Conservation (phyloP, 2,888 invertebrate genomes). For the Bellardia bayeri region DNA sequence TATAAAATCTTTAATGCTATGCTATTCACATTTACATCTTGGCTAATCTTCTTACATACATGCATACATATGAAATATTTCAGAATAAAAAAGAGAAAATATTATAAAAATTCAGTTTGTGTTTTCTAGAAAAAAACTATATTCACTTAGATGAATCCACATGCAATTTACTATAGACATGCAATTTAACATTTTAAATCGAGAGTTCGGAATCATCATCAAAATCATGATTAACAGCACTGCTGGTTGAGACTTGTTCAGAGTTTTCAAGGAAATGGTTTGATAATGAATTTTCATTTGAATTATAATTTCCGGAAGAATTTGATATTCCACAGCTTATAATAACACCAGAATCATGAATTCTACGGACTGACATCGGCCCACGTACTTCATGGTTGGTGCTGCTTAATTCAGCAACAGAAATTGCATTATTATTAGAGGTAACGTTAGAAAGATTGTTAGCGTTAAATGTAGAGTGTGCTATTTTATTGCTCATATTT, state of each 20-base stretch:
- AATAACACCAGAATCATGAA: slow-evolving; percentile 73
- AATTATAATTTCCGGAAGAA: neutral
- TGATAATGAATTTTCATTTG: neutral
- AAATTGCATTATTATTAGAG: neutral
- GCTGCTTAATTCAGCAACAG: neutral
- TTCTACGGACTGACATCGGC: slow-evolving; percentile 35
- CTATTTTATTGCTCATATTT: slow-evolving; percentile 2
- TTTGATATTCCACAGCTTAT: slow-evolving; percentile 6
- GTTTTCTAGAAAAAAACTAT: neutral
- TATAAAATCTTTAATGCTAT: too few relatives aligned
- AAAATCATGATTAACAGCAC: slow-evolving; percentile 4
- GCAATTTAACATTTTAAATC: slow-evolving; percentile 3
- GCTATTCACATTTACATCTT: too few relatives aligned
- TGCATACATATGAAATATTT: too few relatives aligned
- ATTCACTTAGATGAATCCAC: neutral
- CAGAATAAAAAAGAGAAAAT: too few relatives aligned
- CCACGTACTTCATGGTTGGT: slow-evolving; percentile 16
- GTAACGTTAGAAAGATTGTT: neutral
- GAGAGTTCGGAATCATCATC: slow-evolving; percentile 39
- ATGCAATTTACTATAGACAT: neutral
- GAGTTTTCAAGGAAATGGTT: neutral
- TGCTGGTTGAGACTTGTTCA: neutral
- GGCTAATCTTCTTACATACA: too few relatives aligned
- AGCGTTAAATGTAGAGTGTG: neutral
- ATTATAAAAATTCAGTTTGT: too few relatives aligned